Evolutionary conservation across 2,113 vertebrate species (phyloP), one percentile per base, ranked within the genome.

Genomic region (Tretioscincus oriximinensis): DNA sequence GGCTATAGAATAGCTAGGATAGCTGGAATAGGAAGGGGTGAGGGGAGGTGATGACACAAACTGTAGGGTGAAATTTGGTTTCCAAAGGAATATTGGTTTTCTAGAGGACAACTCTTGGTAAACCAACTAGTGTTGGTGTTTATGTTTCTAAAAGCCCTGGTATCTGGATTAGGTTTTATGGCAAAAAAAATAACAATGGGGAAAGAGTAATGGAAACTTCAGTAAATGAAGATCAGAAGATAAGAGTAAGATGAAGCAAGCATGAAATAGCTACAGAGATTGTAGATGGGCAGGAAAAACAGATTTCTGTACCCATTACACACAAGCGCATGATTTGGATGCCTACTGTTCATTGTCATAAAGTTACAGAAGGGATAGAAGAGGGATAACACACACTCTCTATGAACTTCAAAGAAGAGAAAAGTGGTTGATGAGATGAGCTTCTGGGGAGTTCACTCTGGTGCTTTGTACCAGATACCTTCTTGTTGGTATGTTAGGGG

Each of bases 241-340:
- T 41, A 41, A 45, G 45, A 54, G 67, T 47, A 28, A 81, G 11
- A 1, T 2, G 80, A 81, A 24, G 64, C 29, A 11, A 21, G 65
- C 60, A 31, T 24, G 24, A 31, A 69, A 35, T 18, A 81, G 73
- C 47, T 81, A 31, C 58, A 73, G 65, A 65, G 60, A 81, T n/a
- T 81, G 65, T 70, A 41, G n/a, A 81, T 35, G 35, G n/a, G 73
- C n/a, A 73, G 47, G 61, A 75, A 81, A 20, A 69, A 73, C 22
- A 63, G 22, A 63, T 7, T 4, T 26, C 24, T 26, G 61, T 22
- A 63, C 61, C 21, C 61, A 24, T 63, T 7, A 24, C 61, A 26
- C 22, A 7, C 7, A 26, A 22, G 24, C 54, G 2, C 18, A 58
- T 58, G 54, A 14, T 18, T 58, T 9, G 45, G 70, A 12, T 6